Conservation (phyloP, 2,113 vertebrate genomes). For the Thamnophis sirtalis region DNA sequence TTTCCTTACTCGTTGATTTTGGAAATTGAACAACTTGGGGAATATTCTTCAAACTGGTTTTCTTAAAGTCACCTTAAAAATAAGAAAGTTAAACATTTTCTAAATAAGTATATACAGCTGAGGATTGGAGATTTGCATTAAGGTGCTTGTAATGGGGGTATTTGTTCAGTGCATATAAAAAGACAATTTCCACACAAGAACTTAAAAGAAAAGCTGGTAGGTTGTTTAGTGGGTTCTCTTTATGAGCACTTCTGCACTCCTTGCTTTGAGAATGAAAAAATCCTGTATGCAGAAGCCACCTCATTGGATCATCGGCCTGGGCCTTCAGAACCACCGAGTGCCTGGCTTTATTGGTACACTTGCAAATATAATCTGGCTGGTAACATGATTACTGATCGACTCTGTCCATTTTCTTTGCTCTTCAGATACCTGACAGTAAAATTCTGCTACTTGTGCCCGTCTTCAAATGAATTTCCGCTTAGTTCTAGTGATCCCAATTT, state of each 20-base stretch:
- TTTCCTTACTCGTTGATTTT: not conserved
- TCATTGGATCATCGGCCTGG: not conserved
- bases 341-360: not conserved
- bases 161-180: conserved; percentile 61
- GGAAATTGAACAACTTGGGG: conserved; percentile 17
- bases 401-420: not conserved
- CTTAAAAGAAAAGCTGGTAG: not conserved
- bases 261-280: not conserved
- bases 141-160: conserved; percentile 55
- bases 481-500: not conserved
- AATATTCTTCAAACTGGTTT: conserved; percentile 22
- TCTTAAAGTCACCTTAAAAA: not conserved
- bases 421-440: not conserved
- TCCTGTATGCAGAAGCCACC: too few relatives aligned
- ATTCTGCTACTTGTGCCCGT: too few relatives aligned
- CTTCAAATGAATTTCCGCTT: not conserved
- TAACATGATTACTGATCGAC: too few relatives aligned
- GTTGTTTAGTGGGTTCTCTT: not conserved
- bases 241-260: too few relatives aligned
- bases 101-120: conserved; percentile 58
- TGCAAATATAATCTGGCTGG: not conserved
- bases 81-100: conserved; percentile 12
- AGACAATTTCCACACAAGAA: conserved; percentile 18
- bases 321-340: not conserved
- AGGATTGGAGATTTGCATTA: conserved; percentile 40